Percentiles rank a stretch among this genome's conserved stretches.
phyloP scores from a whole-genome alignment of 2,888 invertebrate genomes.

The Ophioninae sp. region DNA sequence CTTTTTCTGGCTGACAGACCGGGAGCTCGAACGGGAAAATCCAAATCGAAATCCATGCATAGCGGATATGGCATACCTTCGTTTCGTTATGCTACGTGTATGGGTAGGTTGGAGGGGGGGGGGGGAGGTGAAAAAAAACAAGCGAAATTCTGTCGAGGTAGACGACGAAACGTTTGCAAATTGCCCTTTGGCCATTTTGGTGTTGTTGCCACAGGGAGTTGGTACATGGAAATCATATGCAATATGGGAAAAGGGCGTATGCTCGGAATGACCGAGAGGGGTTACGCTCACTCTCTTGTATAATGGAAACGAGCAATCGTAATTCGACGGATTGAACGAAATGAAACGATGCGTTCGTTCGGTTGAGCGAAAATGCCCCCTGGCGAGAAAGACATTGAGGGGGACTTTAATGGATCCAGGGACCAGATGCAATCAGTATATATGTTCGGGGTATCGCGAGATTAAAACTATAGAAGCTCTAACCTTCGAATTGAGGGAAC shows the following conservation, averaged over 20 bases:
- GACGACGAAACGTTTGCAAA: constrained; percentile 28
- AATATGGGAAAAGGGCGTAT: constrained; percentile 29
- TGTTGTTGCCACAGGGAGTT: constrained; percentile 25
- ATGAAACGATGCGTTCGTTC: constrained; percentile 51
- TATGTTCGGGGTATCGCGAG: constrained; percentile 18
- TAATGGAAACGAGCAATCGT: constrained; percentile 33
- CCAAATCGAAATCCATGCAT: constrained; percentile 5
- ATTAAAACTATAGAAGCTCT: constrained; percentile 39
- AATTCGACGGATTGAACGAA: constrained; percentile 53
- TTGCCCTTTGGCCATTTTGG: constrained; percentile 40
- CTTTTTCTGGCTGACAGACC: neutral
- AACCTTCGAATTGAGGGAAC: neutral
- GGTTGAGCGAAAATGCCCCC: constrained; percentile 19
- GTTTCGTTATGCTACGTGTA: neutral
- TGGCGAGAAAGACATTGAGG: constrained; percentile 30
- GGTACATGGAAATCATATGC: constrained; percentile 51
- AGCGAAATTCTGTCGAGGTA: neutral
- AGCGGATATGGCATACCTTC: constrained; percentile 1
- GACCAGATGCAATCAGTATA: constrained; percentile 36
- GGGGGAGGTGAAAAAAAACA: neutral
- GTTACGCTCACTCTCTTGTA: neutral
- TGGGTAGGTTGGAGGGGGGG: neutral
- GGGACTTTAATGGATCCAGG: constrained; percentile 24
- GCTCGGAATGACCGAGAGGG: constrained; percentile 11
- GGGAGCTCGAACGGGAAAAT: neutral